Conservation (phyloP, 1,140 invertebrate genomes). For the Euura lappo region DNA sequence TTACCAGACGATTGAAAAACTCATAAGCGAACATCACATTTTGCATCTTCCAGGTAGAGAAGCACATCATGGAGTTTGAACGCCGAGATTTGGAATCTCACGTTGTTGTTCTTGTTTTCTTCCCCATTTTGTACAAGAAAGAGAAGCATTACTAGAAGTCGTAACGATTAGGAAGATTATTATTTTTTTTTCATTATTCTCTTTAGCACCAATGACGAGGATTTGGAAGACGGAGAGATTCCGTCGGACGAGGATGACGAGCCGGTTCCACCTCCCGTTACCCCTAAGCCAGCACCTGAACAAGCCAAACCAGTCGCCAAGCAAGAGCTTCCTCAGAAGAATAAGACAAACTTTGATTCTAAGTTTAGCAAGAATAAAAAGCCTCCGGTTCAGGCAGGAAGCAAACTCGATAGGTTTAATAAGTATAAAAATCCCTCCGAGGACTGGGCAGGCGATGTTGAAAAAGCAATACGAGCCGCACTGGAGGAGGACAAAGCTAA, state of each 20-base stretch:
- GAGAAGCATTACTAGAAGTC: no score
- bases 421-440: slow-evolving; percentile 63
- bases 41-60: no score
- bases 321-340: slow-evolving; percentile 36
- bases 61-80: no score
- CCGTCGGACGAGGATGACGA: slow-evolving; percentile 67
- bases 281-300: slow-evolving; percentile 33
- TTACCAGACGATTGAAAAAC: no score
- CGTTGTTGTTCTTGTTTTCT: no score
- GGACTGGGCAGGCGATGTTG: slow-evolving; percentile 78
- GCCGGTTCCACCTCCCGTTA: slow-evolving; percentile 22
- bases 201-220: slow-evolving; percentile 54
- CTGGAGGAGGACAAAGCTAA: slow-evolving; percentile 59
- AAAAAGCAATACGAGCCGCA: slow-evolving; percentile 75
- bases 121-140: no score
- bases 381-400: slow-evolving; percentile 25
- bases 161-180: not conserved
- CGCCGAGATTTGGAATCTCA: no score
- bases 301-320: slow-evolving; percentile 35
- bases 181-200: slow-evolving; percentile 10
- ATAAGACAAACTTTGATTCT: slow-evolving; percentile 39
- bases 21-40: no score
- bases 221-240: slow-evolving; percentile 69
- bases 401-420: slow-evolving; percentile 42
- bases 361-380: slow-evolving; percentile 53